Evolutionary conservation across 2,113 vertebrate species (phyloP).

Genomic region (Sprattus sprattus): DNA sequence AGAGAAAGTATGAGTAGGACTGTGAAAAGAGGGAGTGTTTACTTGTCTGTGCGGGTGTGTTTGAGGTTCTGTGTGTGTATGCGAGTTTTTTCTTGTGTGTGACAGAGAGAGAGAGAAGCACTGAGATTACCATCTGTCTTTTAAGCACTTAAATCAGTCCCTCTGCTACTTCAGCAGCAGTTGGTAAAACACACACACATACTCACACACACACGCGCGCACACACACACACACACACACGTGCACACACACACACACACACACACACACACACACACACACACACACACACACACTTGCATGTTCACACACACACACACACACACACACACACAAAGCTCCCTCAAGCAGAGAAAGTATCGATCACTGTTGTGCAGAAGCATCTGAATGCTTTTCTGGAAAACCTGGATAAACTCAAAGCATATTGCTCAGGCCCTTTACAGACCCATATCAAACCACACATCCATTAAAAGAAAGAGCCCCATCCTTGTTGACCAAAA

Average conservation of each 20-base stretch:
- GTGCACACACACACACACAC: not conserved
- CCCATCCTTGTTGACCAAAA: too few relatives aligned
- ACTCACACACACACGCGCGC: not conserved
- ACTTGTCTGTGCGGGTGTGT: not conserved
- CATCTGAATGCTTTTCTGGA: not conserved
- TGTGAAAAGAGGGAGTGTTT: not conserved
- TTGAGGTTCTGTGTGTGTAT: not conserved
- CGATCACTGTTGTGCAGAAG: conserved; percentile 21
- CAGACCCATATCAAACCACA: too few relatives aligned
- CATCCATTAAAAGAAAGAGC: too few relatives aligned
- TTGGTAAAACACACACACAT: not conserved
- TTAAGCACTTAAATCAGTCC: conserved; percentile 44
- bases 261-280: not conserved
- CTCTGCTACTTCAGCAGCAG: conserved; percentile 32
- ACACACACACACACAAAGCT: conserved; percentile 10
- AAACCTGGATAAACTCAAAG: too few relatives aligned
- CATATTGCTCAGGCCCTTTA: too few relatives aligned
- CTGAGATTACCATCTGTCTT: conserved; percentile 40
- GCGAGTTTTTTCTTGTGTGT: not conserved
- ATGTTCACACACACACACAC: not conserved
- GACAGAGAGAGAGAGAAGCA: conserved; percentile 4
- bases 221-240: not conserved
- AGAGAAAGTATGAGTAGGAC: conserved; percentile 18
- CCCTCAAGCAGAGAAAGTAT: conserved; percentile 20
- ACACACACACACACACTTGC: not conserved